Evolutionary conservation across 2,113 vertebrate genomes (phyloP), one percentile per base, ranked within the genome.

Genomic region (Leucosticte australis): DNA sequence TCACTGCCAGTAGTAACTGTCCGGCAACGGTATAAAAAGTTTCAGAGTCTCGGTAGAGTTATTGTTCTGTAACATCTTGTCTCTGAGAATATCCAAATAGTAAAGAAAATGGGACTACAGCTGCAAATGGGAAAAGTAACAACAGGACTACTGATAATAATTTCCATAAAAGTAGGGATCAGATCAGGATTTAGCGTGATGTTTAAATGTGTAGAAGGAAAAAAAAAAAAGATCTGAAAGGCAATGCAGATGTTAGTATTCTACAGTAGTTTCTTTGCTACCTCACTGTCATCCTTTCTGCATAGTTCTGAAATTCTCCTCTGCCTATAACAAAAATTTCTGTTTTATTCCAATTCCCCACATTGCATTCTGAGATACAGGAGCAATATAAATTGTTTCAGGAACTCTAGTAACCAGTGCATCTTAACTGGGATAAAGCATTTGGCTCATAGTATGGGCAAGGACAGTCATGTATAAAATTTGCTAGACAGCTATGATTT

Each of bases 391-490:
- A 65, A 39, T 94, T 85, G 28, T 91, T 89, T 37, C 53, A 89
- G 64, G 28, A 95, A 17, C 68, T 86, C 4, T 55, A 83, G 60
- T 75, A 93, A 60, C 42, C 31, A 53, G 26, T 37, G 21, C 64
- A 81, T 92, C 83, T 81, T 86, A 88, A 64, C 60, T 74, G 60
- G 68, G 44, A 90, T 80, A 64, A 96, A 90, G 78, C 73, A 37
- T 92, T 93, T 96, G 82, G 90, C 71, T 88, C 41, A 37, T 27
- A 49, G 56, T 71, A 41, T 52, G 64, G 85, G 68, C 52, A 71
- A 78, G 59, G 35, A 93, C 8, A 86, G 33, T 81, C 33, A 35
- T 64, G 71, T 92, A 93, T 83, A 92, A 94, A 93, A 96, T 94
- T 70, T 68, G 22, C 92, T 95, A 83, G 79, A 86, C 88, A 93